These are phyloP conservation scores for Eptatretus burgeri DNA, from an alignment of 2,113 vertebrate species.

Conservation along the genomic window DNA sequence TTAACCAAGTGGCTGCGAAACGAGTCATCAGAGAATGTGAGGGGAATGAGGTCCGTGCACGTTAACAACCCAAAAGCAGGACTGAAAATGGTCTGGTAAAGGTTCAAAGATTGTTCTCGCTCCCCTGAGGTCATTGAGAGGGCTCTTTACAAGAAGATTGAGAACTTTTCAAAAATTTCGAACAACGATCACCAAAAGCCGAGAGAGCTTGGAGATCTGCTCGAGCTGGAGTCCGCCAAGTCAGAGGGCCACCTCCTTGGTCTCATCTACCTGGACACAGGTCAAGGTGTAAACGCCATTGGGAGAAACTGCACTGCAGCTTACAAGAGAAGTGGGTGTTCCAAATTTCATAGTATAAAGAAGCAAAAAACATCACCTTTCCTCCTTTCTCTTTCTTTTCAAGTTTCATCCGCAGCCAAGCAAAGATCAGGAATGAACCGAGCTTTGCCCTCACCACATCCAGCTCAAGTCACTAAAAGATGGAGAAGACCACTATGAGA, in stretches of 20 bases:
- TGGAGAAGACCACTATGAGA: too few relatives aligned
- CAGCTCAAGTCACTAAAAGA: too few relatives aligned
- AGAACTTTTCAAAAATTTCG: slow-evolving; percentile 2
- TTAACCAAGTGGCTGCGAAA: slow-evolving; percentile 13
- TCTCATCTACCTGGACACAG: background rate
- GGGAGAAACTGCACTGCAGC: too few relatives aligned
- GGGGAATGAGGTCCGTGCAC: slow-evolving; percentile 9
- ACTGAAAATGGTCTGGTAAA: background rate
- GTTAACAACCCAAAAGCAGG: slow-evolving; percentile 9
- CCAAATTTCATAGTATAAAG: too few relatives aligned
- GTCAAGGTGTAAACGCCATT: too few relatives aligned
- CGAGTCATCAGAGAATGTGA: slow-evolving; percentile 12
- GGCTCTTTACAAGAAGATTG: slow-evolving; percentile 10
- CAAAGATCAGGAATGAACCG: too few relatives aligned
- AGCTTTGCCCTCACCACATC: too few relatives aligned
- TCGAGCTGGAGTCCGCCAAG: too few relatives aligned
- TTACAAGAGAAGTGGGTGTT: too few relatives aligned
- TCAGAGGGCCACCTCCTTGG: background rate
- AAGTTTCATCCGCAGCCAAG: too few relatives aligned
- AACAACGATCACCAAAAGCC: slow-evolving; percentile 6
- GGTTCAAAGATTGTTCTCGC: slow-evolving; percentile 11
- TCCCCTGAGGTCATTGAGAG: slow-evolving; percentile 11
- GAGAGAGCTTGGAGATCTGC: slow-evolving; percentile 6
- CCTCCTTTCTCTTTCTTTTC: too few relatives aligned
- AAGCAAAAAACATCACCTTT: too few relatives aligned